Percentiles rank a stretch among this genome's conserved stretches.
These are phyloP conservation scores for Planiliza haematocheilus DNA, from an alignment of 2,113 vertebrate species.

Conservation along the genomic window DNA sequence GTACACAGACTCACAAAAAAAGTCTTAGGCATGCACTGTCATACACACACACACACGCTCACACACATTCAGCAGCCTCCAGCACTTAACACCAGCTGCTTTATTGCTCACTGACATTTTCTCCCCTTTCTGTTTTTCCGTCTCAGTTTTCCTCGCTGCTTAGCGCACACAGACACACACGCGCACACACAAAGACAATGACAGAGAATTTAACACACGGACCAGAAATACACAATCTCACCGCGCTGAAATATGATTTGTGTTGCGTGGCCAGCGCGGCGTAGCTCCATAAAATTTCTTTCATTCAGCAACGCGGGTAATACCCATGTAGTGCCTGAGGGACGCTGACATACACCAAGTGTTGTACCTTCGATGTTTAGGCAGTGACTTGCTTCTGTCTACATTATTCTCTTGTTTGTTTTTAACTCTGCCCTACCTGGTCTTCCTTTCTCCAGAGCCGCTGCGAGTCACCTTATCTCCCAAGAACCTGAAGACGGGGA, in stretches of 20 bases:
- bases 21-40: slow-evolving; percentile 49
- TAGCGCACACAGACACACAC: slow-evolving; percentile 26
- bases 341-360: background rate
- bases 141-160: slow-evolving; percentile 60
- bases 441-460: slow-evolving; percentile 84
- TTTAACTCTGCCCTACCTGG: slow-evolving; percentile 6
- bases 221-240: slow-evolving; percentile 25
- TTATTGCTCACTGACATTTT: slow-evolving; percentile 84
- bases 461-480: slow-evolving; percentile 96
- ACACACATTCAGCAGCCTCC: slow-evolving; percentile 69
- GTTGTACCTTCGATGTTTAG: background rate
- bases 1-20: slow-evolving; percentile 40
- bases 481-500: slow-evolving; percentile 98
- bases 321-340: slow-evolving; percentile 1
- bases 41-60: slow-evolving; percentile 50
- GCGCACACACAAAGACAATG: slow-evolving; percentile 23
- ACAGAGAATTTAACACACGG: slow-evolving; percentile 19
- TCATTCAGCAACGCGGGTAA: slow-evolving; percentile 21
- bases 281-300: slow-evolving; percentile 30
- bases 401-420: background rate
- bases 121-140: slow-evolving; percentile 63
- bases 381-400: background rate
- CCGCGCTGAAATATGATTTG: slow-evolving; percentile 26
- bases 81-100: slow-evolving; percentile 78
- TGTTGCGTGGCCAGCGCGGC: slow-evolving; percentile 5